Base-by-base conservation (phyloP, 2,888 invertebrate genomes). In the Coremacera marginata region DNA sequence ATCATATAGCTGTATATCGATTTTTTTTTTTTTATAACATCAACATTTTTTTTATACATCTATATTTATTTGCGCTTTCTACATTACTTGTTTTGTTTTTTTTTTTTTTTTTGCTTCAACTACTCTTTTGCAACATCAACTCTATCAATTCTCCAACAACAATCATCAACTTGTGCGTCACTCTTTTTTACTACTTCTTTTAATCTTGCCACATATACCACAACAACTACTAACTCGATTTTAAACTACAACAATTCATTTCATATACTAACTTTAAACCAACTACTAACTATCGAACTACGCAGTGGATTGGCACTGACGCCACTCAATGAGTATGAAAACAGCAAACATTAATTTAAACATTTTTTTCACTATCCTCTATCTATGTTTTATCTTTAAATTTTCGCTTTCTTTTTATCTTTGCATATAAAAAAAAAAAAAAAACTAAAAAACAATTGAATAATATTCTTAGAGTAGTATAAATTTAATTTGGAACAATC, bases 271-370 rank as follows among this genome's bases (percentile, higher is more conserved):
- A 57, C 55, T 75, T 80, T 51, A 34, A 22, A 77, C 57, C 31
- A 22, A 55, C 37, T 44, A 44, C 37, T 68, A 7, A 65, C n/a
- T 16, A 81, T 77, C 62, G 78, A 78, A 76, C 51, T 83, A 84
- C 84, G 86, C 84, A 88, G 88, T 85, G 88, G 88, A 86, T 84
- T 88, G 88, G 88, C 88, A 82, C 86, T 88, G 82, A 85, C 88
- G 83, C 88, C 88, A 85, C 88, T 88, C 83, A 88, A 88, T 87
- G 88, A 88, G 88, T 88, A 88, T 86, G 88, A 88, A 84, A 84
- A 71, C 67, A 52, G 57, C n/a, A 75, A 51, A 70, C 51, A 57
- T 71, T 71, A 44, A 60, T 60, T 71, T 60, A 60, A 72, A 44
- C 44, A 19, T 31, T 55, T 73, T 49, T 63, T 62, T 31, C n/a